A percentile compares a stretch with the other conserved stretches of the same genome.
Evolutionary conservation across 2,113 vertebrate species (phyloP).

Genomic region (Orthochromis malagaraziensis): DNA sequence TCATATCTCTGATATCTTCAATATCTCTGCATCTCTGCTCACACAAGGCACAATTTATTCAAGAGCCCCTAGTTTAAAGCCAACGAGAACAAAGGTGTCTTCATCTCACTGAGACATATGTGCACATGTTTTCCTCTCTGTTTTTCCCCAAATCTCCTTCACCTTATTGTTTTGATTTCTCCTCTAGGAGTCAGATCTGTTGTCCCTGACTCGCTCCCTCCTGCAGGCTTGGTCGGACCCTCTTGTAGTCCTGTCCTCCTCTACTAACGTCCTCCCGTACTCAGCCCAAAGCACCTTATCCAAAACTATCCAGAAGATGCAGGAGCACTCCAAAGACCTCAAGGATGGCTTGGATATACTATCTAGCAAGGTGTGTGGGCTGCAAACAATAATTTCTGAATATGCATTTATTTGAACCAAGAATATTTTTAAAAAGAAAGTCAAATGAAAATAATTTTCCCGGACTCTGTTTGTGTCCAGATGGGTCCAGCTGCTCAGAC

Average conservation of each 20-base stretch:
- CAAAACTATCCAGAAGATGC: constrained; percentile 67
- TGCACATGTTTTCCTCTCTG: neutral
- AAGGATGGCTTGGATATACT: constrained; percentile 65
- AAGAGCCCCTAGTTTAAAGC: neutral
- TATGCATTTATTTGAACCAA: neutral
- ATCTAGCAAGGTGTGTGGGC: constrained; percentile 45
- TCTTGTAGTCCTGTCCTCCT: constrained; percentile 52
- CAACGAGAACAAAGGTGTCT: neutral
- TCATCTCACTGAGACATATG: neutral
- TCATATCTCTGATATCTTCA: neutral
- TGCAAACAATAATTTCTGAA: neutral
- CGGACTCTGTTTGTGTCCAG: constrained; percentile 6
- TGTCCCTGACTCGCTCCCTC: constrained; percentile 71
- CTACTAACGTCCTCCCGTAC: constrained; percentile 55
- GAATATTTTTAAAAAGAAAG: neutral
- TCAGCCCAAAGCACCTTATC: constrained; percentile 54
- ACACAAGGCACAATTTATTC: neutral
- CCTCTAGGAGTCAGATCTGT: constrained; percentile 62
- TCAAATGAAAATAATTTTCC: neutral
- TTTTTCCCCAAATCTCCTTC: neutral
- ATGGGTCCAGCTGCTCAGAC: constrained; percentile 62
- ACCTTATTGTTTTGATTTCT: neutral
- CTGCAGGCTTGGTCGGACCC: constrained; percentile 71
- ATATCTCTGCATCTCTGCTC: neutral
- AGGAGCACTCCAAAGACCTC: constrained; percentile 62